Percentiles rank a stretch among this genome's conserved stretches.
Conservation (phyloP, 2,797 vertebrate species). For the Sebastes steindachneri region DNA sequence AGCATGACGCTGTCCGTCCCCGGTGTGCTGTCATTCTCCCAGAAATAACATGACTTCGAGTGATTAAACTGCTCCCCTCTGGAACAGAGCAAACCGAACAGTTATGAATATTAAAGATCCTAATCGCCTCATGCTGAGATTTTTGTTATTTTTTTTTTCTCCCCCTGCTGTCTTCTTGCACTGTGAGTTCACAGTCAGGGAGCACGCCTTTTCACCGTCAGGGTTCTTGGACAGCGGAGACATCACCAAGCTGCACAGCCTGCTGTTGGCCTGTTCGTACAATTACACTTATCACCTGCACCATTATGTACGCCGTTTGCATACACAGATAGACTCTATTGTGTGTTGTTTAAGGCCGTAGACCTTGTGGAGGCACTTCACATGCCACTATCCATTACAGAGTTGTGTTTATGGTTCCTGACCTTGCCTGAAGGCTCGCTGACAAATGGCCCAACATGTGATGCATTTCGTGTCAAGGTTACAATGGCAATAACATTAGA, state of each 20-base stretch:
- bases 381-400: slow-evolving; percentile 55
- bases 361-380: slow-evolving; percentile 29
- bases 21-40: slow-evolving; percentile 68
- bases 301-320: slow-evolving; percentile 17
- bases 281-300: slow-evolving; percentile 19
- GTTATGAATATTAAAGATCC: slow-evolving; percentile 79
- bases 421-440: slow-evolving; percentile 63
- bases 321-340: slow-evolving; percentile 10
- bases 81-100: slow-evolving; percentile 60
- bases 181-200: slow-evolving; percentile 35
- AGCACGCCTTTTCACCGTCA: slow-evolving; percentile 1
- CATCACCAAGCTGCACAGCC: background rate
- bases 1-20: slow-evolving; percentile 62
- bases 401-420: slow-evolving; percentile 60
- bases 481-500: slow-evolving; percentile 30
- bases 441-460: slow-evolving; percentile 56
- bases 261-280: slow-evolving; percentile 10
- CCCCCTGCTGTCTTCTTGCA: slow-evolving; percentile 29
- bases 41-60: slow-evolving; percentile 76
- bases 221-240: slow-evolving; percentile 12
- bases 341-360: slow-evolving; percentile 32
- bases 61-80: slow-evolving; percentile 70
- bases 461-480: slow-evolving; percentile 63
- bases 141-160: background rate
- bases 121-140: slow-evolving; percentile 64